A percentile compares a stretch with the other conserved stretches of the same genome.
phyloP scores from a whole-genome alignment of 2,797 vertebrate genomes.

The Danio albolineatus region DNA sequence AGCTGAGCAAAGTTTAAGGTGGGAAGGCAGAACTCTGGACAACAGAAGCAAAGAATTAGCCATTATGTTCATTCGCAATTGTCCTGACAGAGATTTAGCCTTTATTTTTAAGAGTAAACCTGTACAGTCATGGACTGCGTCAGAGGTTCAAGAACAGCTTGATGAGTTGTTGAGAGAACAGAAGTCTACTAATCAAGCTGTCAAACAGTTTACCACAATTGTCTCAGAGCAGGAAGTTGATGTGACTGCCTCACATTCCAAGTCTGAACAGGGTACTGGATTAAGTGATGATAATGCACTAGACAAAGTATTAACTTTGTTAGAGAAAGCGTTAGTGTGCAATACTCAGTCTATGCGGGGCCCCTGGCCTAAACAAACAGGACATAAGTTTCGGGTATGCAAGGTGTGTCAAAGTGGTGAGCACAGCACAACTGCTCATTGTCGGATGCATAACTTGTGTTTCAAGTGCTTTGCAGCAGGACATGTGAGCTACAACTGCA shows the following conservation, averaged over 20 bases:
- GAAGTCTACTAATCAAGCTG: too few relatives aligned
- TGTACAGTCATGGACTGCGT: not conserved
- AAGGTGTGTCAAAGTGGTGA: not conserved
- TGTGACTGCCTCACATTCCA: not conserved
- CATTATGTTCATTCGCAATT: constrained; percentile 15
- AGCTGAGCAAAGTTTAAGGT: not conserved
- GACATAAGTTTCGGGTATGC: too few relatives aligned
- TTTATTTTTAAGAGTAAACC: constrained; percentile 36
- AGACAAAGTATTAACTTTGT: constrained; percentile 11
- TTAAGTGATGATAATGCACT: not conserved
- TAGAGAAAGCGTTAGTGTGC: not conserved
- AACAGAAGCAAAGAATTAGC: constrained; percentile 10
- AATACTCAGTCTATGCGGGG: too few relatives aligned
- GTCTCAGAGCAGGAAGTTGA: not conserved
- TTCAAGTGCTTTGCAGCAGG: constrained; percentile 14
- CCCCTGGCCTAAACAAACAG: too few relatives aligned
- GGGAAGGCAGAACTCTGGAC: constrained; percentile 13
- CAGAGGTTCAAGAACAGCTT: not conserved
- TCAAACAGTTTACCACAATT: not conserved
- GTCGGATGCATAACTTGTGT: not conserved
- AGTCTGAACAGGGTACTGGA: not conserved
- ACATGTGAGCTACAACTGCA: not conserved
- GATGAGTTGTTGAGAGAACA: too few relatives aligned
- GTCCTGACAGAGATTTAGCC: constrained; percentile 12
- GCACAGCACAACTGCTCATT: not conserved